Evolutionary conservation across 2,113 vertebrate genomes (phyloP), one percentile per base, ranked within the genome.

Genomic region (Pungitius pungitius): DNA sequence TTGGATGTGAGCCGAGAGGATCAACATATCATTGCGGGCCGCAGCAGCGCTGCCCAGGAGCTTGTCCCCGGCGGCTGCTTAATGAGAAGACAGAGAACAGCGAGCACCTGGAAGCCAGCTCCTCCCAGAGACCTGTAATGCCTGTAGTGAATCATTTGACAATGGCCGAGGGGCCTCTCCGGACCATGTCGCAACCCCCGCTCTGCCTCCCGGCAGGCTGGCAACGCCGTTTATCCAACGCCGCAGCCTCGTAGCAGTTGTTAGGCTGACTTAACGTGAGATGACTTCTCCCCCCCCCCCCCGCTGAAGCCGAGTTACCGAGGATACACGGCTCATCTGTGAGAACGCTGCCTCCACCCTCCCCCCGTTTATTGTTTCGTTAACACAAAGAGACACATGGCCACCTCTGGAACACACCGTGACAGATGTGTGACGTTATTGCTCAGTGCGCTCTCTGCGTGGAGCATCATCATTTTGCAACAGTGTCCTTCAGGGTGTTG

Each of bases 11-110:
- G 87, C 85, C 85, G 71, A 55, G 60, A 87, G 83, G 84, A 91
- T 88, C 91, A 88, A 89, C 83, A 82, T 74, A 82, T 86, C 81
- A 82, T 91, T 73, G 81, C 67, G 69, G 80, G 73, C 74, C 80
- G 77, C 69, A 73, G 60, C 70, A 39, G 64, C 85, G 83, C 73
- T 88, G 62, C 71, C 83, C 78, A 80, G 77, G 83, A 83, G 77
- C 59, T 67, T 74, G 82, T 86, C 82, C 81, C 87, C 74, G 62
- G 64, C 85, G 86, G 83, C 66, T 60, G 68, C 67, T 81, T 81
- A 86, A 86, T 88, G 74, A 87, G 83, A 79, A 73, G 74, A 78
- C 72, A 57, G 78, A 80, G 77, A 73, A 59, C 62, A 59, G 47
- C 39, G 40, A 72, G 70, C 78, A 77, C 83, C 78, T 88, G 82